phyloP scores from a whole-genome alignment of 2,797 vertebrate species.

The Hydrophis major region DNA sequence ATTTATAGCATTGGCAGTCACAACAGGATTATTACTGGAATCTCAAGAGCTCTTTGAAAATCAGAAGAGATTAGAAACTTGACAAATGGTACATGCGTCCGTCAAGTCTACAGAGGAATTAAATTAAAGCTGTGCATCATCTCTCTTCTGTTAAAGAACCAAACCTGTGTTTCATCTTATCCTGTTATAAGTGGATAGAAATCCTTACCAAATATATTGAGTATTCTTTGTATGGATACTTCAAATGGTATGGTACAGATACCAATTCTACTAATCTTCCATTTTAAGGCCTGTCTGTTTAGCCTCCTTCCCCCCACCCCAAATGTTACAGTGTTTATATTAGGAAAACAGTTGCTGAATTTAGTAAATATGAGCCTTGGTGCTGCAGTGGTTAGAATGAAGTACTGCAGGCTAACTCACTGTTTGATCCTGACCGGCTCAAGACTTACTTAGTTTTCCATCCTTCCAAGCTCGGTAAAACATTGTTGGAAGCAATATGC shows the following conservation, averaged over 20 bases:
- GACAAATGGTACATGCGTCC: neutral
- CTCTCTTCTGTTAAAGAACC: neutral
- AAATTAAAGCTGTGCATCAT: neutral
- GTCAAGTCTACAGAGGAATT: neutral
- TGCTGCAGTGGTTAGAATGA: too few relatives aligned
- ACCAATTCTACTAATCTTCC: neutral
- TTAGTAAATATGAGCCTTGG: neutral
- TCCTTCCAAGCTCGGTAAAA: too few relatives aligned
- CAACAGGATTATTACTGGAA: constrained; percentile 10
- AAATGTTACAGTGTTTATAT: neutral
- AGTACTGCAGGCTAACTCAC: too few relatives aligned
- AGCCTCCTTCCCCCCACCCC: neutral
- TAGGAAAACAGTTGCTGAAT: neutral
- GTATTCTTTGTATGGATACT: neutral
- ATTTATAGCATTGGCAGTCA: constrained; percentile 10
- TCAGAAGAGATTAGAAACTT: neutral
- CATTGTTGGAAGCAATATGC: too few relatives aligned
- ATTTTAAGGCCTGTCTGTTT: neutral
- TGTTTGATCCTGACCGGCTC: too few relatives aligned
- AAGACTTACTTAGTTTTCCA: too few relatives aligned
- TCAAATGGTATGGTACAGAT: neutral
- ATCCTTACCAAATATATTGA: neutral
- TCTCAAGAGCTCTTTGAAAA: constrained; percentile 11
- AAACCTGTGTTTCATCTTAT: neutral
- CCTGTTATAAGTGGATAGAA: neutral